Evolutionary conservation across 1,140 invertebrate genomes (phyloP).

Genomic region (Drosophila orena): DNA sequence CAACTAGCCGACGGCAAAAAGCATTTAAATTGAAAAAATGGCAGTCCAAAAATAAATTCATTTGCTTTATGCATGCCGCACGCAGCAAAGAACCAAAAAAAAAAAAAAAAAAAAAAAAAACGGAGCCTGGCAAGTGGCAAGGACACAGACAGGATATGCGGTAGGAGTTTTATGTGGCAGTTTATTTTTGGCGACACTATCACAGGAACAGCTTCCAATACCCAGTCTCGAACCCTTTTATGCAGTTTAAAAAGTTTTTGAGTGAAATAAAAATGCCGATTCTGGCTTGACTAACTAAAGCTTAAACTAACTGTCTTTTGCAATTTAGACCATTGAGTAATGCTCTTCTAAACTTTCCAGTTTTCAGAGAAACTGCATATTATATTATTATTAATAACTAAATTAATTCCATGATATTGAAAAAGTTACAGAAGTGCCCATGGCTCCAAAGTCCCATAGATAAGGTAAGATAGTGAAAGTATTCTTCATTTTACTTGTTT

Average conservation of each 20-base stretch:
- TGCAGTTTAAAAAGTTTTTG: background rate
- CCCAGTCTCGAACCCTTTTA: constrained; percentile 6
- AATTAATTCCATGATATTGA: too few relatives aligned
- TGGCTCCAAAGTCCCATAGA: background rate
- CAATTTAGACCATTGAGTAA: too few relatives aligned
- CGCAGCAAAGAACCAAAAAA: constrained; percentile 22
- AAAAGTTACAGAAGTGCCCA: background rate
- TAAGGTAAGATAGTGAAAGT: too few relatives aligned
- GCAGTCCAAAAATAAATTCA: constrained; percentile 70
- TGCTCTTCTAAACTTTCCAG: too few relatives aligned
- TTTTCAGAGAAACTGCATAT: too few relatives aligned
- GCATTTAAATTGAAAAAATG: constrained; percentile 77
- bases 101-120: constrained; percentile 28
- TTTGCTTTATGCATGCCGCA: constrained; percentile 71
- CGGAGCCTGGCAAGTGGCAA: constrained; percentile 46
- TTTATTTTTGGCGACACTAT: constrained; percentile 81
- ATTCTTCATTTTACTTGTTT: background rate
- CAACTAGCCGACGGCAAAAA: constrained; percentile 46
- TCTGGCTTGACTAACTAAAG: too few relatives aligned
- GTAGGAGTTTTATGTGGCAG: constrained; percentile 77
- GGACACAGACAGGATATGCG: constrained; percentile 65
- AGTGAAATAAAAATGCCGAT: too few relatives aligned
- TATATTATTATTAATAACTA: too few relatives aligned
- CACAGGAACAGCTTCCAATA: constrained; percentile 44
- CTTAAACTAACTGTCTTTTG: too few relatives aligned